These are phyloP conservation scores for Choristoneura rosaceana DNA, from an alignment of 2,888 invertebrate genomes.

Conservation along the genomic window DNA sequence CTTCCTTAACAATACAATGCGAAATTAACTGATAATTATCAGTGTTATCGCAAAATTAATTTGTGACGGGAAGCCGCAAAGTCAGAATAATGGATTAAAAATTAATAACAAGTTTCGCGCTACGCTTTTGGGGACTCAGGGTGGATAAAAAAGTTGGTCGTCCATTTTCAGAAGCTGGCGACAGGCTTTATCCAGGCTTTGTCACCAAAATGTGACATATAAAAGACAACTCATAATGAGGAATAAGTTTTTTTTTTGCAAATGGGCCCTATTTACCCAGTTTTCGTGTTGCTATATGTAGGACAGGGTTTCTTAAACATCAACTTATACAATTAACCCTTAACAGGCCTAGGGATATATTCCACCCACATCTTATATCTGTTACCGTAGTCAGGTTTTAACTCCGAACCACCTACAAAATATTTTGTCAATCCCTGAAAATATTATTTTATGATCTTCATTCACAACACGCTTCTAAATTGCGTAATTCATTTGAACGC, in stretches of 20 bases:
- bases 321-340: no score
- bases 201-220: conserved; percentile 11
- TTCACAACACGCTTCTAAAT: no score
- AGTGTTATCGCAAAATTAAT: conserved; percentile 61
- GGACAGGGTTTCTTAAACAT: no score
- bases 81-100: conserved; percentile 75
- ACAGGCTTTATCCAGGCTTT: conserved; percentile 19
- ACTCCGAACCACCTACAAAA: no score
- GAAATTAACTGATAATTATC: conserved; percentile 65
- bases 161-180: conserved; percentile 12
- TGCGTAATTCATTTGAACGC: no score
- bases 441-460: no score
- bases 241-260: not conserved
- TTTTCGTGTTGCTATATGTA: no score
- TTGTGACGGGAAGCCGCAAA: conserved; percentile 74
- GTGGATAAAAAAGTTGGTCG: conserved; percentile 58
- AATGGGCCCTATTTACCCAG: no score
- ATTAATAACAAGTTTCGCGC: conserved; percentile 75
- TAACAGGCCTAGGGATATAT: no score
- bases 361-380: no score
- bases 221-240: conserved; percentile 14
- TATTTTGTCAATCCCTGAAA: no score
- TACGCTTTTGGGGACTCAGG: conserved; percentile 59
- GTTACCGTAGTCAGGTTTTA: no score
- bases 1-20: conserved; percentile 54